Evolutionary conservation across 2,888 invertebrate species (phyloP), one percentile per base, ranked within the genome.

Genomic region (Drosophila atripex): DNA sequence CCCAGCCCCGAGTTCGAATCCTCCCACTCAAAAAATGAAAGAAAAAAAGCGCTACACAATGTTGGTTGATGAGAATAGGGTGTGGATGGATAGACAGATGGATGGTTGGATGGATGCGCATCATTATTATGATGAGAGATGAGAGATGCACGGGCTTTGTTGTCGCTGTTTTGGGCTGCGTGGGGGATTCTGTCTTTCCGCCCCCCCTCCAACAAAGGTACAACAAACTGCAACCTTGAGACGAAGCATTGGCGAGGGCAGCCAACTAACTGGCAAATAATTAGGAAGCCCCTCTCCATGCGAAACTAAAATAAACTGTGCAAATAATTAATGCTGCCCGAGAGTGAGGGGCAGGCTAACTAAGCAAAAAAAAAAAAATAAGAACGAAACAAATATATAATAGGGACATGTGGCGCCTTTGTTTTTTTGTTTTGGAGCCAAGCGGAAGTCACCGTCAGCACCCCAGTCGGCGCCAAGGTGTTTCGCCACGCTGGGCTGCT

Each of bases 341-440:
- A 45, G 30, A 58, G 60, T n/a, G n/a, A 18, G 39, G 39, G 46
- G 21, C 21, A 23, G 45, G 28, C 53, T n/a, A 8, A 38, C 16
- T 28, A 9, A n/a, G 18, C 18, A 38, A 46, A 60, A 38, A 52
- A 41, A 21, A 38, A 45, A 59, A 38, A 46, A 41, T 30, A 21
- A 41, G 11, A 16, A 46, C 45, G 56, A 38, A 52, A 55, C 21
- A 21, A 47, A 41, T 14, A 51, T 63, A 49, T 64, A 64, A 51
- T 66, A 70, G 61, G 80, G 78, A 84, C 75, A 75, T 79, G 78
- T 84, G 78, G 80, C 75, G 80, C 80, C 80, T 61, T 68, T 77
- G 70, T 28, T 28, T 9, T 28, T 28, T 28, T 28, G 9, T 72
- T 82, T 83, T 35, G 69, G 47, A 49, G 63, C 41, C 47, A 47